Conservation (phyloP, 2,113 vertebrate species). For the Erpornis zantholeuca region DNA sequence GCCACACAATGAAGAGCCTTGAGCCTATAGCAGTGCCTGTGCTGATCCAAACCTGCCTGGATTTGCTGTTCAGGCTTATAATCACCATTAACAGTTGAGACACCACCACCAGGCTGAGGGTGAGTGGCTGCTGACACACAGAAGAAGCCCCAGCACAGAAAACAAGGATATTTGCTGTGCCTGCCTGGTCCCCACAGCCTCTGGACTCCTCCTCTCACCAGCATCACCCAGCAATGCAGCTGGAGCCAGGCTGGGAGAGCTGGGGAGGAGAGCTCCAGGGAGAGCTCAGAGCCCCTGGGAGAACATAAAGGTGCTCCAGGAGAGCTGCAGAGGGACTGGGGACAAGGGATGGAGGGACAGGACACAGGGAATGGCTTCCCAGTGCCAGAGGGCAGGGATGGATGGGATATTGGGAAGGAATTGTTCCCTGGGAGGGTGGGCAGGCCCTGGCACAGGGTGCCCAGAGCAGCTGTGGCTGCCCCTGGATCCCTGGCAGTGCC, state of each 20-base stretch:
- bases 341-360: neutral
- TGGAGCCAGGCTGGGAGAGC: neutral
- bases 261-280: neutral
- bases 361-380: neutral
- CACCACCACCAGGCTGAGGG: neutral
- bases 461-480: neutral
- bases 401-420: neutral
- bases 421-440: neutral
- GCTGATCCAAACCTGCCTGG: neutral
- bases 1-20: rapidly evolving
- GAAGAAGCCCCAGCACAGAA: neutral
- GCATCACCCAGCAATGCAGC: neutral
- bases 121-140: rapidly evolving
- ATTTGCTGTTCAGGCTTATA: neutral
- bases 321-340: neutral
- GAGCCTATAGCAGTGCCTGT: rapidly evolving
- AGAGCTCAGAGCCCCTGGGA: neutral
- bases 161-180: neutral
- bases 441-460: neutral
- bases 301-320: neutral
- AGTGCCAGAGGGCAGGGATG: neutral
- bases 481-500: neutral
- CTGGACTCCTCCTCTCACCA: neutral
- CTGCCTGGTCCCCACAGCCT: neutral
- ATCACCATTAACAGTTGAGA: rapidly evolving